Conservation (phyloP, 35 echinoderm and acorn worm genomes). For the Diadema setosum region DNA sequence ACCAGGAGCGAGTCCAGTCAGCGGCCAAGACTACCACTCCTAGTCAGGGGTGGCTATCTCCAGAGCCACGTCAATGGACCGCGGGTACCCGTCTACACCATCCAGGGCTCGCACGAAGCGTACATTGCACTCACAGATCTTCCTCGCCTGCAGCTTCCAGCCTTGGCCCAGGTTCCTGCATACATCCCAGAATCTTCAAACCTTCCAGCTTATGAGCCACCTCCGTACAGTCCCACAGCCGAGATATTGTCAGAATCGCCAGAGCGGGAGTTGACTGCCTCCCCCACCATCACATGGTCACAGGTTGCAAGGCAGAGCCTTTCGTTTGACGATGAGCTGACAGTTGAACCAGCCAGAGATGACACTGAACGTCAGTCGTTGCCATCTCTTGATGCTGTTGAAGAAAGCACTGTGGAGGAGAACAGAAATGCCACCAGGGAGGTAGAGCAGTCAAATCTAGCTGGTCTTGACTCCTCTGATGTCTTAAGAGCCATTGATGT, state of each 20-base stretch:
- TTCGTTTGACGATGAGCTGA: not conserved
- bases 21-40: slow-evolving; percentile 40
- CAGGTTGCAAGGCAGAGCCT: not conserved
- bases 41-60: slow-evolving; percentile 76
- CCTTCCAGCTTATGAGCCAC: slow-evolving; percentile 67
- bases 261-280: not conserved
- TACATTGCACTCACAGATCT: slow-evolving; percentile 89
- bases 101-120: slow-evolving; percentile 79
- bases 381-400: not conserved
- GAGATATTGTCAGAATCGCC: not conserved
- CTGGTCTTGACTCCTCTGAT: not conserved
- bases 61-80: slow-evolving; percentile 84
- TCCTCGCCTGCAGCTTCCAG: slow-evolving; percentile 71
- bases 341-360: not conserved
- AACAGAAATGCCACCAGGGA: not conserved
- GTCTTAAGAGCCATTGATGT: not conserved
- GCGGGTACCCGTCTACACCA: slow-evolving; percentile 80
- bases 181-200: slow-evolving; percentile 58
- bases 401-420: not conserved
- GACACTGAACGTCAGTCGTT: not conserved
- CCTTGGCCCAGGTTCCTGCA: slow-evolving; percentile 69
- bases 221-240: slow-evolving; percentile 81
- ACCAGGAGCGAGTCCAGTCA: not conserved
- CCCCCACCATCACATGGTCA: not conserved
- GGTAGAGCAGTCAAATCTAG: no score